phyloP scores from a whole-genome alignment of 2,113 vertebrate genomes.

The Sula dactylatra region DNA sequence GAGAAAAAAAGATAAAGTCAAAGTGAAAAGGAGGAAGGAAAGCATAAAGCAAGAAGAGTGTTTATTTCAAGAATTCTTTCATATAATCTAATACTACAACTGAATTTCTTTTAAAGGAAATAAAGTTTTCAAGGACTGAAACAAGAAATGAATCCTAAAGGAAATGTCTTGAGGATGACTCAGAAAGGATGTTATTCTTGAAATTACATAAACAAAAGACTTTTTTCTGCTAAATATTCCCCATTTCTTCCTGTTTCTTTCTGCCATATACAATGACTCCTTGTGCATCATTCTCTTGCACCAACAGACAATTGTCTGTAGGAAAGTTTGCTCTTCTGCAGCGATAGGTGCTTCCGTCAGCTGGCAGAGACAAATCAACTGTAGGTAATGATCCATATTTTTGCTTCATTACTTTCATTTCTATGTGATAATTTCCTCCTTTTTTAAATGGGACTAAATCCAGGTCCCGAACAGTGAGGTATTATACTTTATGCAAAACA shows the following conservation, averaged over 20 bases:
- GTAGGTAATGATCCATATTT: background rate
- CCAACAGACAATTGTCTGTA: background rate
- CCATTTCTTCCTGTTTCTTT: background rate
- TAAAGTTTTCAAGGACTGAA: background rate
- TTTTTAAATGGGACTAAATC: background rate
- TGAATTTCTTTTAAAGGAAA: background rate
- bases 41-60: background rate
- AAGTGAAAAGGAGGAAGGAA: background rate
- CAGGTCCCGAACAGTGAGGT: background rate
- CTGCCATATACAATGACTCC: background rate
- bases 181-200: background rate
- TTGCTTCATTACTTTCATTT: background rate
- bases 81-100: background rate
- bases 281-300: background rate
- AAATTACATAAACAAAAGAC: background rate
- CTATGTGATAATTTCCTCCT: background rate
- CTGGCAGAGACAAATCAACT: background rate
- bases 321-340: background rate
- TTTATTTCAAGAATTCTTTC: background rate
- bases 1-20: background rate
- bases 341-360: background rate
- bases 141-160: background rate
- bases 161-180: background rate
- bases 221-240: background rate
- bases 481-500: background rate